Base-by-base conservation (phyloP, 2,888 invertebrate genomes). In the Netelia virgata region DNA sequence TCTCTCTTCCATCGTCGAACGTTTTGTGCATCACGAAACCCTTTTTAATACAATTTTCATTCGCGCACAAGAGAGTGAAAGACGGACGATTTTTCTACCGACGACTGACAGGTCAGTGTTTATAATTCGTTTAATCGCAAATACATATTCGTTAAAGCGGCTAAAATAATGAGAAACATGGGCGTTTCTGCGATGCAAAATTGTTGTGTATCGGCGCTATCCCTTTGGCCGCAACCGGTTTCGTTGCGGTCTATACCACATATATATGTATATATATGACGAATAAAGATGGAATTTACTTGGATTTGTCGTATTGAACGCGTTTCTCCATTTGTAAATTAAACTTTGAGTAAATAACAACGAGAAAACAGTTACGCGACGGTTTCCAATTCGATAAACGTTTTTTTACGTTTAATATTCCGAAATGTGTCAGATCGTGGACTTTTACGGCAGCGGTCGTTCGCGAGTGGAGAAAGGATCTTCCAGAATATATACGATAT, bases 51-150 rank as follows among this genome's bases (percentile, higher is more conserved):
- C n/a, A 59, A 59, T 23, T 69, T 23, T 64, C 36, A 36, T 57
- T 50, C 41, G 50, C 36, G 61, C 53, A 61, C 69, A 74, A 73
- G 73, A 47, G 61, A 76, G 18, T 18, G 55, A 75, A 41, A 47
- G 18, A 57, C 16, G 1, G 18, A 57, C 18, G 10, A 70, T 70
- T 72, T 78, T 70, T 68, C 73, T 77, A 50, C 66, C 87, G 80
- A 86, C 89, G 88, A 88, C 87, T 89, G 89, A 89, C 91, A 91
- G 91, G 91, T 91, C 90, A 91, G 91, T 91, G 88, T 79, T 83
- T 82, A 14, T 66, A 61, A 57, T 57, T 36, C 16, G 16, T 20
- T 57, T 47, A 1, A 14, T 47, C 14, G 14, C 3, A 47, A 47
- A 47, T 14, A 47, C 14, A 14, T 47, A 14, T 14, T 47, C 47